Base-by-base conservation (phyloP, 2,113 vertebrate genomes). In the Hippocampus comes region DNA sequence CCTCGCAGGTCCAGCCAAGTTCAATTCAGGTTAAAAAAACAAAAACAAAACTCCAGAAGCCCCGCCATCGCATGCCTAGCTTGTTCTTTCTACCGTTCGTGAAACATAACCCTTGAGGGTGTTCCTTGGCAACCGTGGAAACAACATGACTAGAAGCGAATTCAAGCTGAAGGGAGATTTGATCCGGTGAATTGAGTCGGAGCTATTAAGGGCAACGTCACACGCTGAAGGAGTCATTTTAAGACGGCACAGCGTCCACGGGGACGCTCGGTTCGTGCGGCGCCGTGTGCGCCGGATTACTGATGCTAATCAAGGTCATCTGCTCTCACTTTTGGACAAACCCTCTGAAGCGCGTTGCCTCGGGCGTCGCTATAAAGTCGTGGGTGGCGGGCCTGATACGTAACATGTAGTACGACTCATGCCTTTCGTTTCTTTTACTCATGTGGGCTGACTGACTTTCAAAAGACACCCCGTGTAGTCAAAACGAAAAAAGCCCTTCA, bases 81-180 rank as follows among this genome's bases (percentile, higher is more conserved):
- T 15, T 74, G 41, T 56, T 70, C 74, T 75, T 73, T 77, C 75
- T 72, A 78, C 78, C 84, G 87, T 88, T 84, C 87, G 72, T 49
- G 63, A 71, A 73, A 78, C 59, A 61, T 25, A 68, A 49, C 64
- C 73, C 75, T 38, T 67, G 70, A 72, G 84, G 60, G 78, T 46
- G 78, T 55, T 74, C 78, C 77, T 78, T 83, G 83, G 83, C 83
- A 81, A 83, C 80, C 67, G 66, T 65, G 56, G 41, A 69, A 79
- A 77, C 78, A 78, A 66, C 27, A 76, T 79, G 60, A 73, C 7
- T 11, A 81, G 73, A 74, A 57, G 61, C 63, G 74, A 82, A 83
- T 81, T 74, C 83, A 78, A 80, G 77, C 71, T 2, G 77, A 66
- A 63, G 61, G 56, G 71, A 65, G 21, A 49, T 68, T 85, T 77